Evolutionary conservation across 2,888 invertebrate species (phyloP).

Genomic region (Melieria omissa): DNA sequence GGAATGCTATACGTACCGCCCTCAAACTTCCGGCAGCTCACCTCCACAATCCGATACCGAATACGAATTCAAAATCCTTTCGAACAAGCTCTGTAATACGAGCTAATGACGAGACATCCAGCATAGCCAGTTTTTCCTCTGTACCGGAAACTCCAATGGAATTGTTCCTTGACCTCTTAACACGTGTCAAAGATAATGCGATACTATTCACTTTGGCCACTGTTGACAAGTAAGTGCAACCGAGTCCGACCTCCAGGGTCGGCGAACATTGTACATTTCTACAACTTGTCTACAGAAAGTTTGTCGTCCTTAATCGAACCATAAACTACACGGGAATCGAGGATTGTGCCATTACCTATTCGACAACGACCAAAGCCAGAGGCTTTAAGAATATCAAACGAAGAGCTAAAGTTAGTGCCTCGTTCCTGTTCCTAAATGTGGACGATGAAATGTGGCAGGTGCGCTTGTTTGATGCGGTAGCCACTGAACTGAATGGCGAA

Average conservation of each 20-base stretch:
- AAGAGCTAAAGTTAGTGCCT: slow-evolving; percentile 54
- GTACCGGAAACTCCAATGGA: slow-evolving; percentile 50
- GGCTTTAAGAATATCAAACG: slow-evolving; percentile 57
- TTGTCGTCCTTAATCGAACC: slow-evolving; percentile 59
- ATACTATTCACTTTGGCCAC: slow-evolving; percentile 60
- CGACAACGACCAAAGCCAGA: slow-evolving; percentile 57
- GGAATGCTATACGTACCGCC: too few species aligned
- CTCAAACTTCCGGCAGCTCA: too few species aligned
- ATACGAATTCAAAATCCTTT: not conserved
- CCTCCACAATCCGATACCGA: too few species aligned
- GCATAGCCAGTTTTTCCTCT: slow-evolving; percentile 49
- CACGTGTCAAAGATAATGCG: slow-evolving; percentile 25
- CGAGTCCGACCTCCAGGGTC: not conserved
- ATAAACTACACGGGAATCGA: slow-evolving; percentile 57
- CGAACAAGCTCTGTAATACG: not conserved
- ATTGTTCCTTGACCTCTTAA: slow-evolving; percentile 52
- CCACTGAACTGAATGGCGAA: slow-evolving; percentile 51
- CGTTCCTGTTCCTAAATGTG: slow-evolving; percentile 48
- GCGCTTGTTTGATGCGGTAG: slow-evolving; percentile 57
- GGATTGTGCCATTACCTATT: slow-evolving; percentile 52
- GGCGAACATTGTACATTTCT: not conserved
- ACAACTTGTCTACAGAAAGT: slow-evolving; percentile 47
- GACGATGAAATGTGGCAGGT: slow-evolving; percentile 52
- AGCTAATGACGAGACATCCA: not conserved
- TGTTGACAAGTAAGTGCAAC: slow-evolving; percentile 53